These are phyloP conservation scores for Nomada lathburiana DNA, from an alignment of 2,888 invertebrate species.

Conservation along the genomic window DNA sequence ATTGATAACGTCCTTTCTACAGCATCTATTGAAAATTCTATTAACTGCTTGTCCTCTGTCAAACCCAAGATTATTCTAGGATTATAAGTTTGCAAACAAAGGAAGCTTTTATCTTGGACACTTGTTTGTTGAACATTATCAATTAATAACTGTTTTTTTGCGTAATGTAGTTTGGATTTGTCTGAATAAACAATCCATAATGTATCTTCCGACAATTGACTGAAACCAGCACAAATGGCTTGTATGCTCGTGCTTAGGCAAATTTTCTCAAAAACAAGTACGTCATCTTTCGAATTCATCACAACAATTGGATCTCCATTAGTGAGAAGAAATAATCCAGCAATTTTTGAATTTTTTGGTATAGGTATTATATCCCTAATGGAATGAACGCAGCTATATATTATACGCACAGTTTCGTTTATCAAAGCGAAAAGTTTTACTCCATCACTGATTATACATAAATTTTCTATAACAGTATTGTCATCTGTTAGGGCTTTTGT, in stretches of 20 bases:
- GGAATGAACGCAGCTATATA: conserved; percentile 65
- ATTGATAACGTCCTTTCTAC: conserved; percentile 36
- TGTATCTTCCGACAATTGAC: conserved; percentile 42
- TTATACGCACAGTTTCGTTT: conserved; percentile 63
- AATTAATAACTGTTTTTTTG: conserved; percentile 58
- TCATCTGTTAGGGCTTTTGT: conserved; percentile 47
- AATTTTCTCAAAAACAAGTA: conserved; percentile 73
- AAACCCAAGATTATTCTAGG: conserved; percentile 71
- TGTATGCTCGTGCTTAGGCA: conserved; percentile 59
- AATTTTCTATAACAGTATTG: conserved; percentile 40
- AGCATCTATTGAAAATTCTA: conserved; percentile 53
- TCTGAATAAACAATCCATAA: conserved; percentile 75
- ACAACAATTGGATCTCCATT: conserved; percentile 62
- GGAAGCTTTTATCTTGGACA: conserved; percentile 61
- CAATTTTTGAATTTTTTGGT: conserved; percentile 57
- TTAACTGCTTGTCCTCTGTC: conserved; percentile 61
- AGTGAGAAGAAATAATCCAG: conserved; percentile 70
- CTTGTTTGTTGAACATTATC: conserved; percentile 41
- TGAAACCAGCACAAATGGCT: conserved; percentile 68
- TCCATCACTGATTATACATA: conserved; percentile 74
- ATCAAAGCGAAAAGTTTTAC: conserved; percentile 71
- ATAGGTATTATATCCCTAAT: conserved; percentile 73
- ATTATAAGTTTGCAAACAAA: conserved; percentile 71
- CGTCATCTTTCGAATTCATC: conserved; percentile 61
- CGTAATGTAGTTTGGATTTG: conserved; percentile 66